phyloP scores from a whole-genome alignment of 2,797 vertebrate species.

The Myoxocephalus aenaeus region DNA sequence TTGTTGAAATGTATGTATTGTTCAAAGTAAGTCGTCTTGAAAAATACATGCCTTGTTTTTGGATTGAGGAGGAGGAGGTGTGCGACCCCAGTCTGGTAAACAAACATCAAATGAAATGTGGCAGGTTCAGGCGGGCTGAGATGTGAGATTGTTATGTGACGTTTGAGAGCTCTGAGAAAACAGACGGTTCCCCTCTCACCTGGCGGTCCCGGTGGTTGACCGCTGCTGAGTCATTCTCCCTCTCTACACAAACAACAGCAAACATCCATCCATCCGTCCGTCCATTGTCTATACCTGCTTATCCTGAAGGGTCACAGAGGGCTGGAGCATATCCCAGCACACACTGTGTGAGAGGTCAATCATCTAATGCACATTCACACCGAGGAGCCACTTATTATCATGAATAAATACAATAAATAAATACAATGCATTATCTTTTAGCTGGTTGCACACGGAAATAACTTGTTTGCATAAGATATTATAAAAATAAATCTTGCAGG shows the following conservation, averaged over 20 bases:
- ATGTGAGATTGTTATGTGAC: constrained; percentile 49
- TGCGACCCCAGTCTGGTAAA: constrained; percentile 44
- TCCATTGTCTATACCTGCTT: constrained; percentile 30
- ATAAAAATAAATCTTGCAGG: too few relatives aligned
- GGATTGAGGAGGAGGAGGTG: constrained; percentile 30
- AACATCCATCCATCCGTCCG: constrained; percentile 39
- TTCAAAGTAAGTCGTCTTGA: constrained; percentile 25
- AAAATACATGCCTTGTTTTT: constrained; percentile 24
- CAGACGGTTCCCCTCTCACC: constrained; percentile 37
- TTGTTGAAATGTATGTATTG: constrained; percentile 24
- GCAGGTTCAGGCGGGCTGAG: constrained; percentile 38
- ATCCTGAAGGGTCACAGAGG: constrained; percentile 22
- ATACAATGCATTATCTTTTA: too few relatives aligned
- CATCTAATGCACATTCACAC: background rate
- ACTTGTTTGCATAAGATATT: too few relatives aligned
- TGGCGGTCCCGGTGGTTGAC: constrained; percentile 18
- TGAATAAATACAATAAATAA: too few relatives aligned
- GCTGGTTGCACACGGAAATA: background rate
- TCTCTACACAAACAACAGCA: constrained; percentile 43
- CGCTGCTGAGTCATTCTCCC: constrained; percentile 48
- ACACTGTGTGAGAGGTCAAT: constrained; percentile 2
- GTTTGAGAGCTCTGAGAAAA: constrained; percentile 37
- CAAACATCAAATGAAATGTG: constrained; percentile 53
- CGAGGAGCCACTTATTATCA: background rate
- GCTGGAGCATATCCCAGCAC: constrained; percentile 25